Base-by-base conservation (phyloP, 2,888 invertebrate genomes). In the Fragum sueziense region DNA sequence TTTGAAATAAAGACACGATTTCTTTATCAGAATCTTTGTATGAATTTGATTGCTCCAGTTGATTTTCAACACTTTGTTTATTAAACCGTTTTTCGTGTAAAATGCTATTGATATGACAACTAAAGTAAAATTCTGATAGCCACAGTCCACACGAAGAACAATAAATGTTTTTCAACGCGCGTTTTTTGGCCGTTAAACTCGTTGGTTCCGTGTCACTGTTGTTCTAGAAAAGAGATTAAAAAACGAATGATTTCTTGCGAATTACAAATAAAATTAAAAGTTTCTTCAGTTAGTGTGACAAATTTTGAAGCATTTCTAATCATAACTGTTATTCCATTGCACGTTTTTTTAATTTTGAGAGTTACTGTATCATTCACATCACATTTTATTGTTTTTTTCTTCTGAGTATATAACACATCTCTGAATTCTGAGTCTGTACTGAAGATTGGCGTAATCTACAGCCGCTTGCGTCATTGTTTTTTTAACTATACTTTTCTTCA, bases 241-340 rank as follows among this genome's bases (percentile, higher is more conserved):
- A 14, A 67, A n/a, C n/a, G 41, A 65, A 65, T 37, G 17, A 29
- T 29, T 22, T 27, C 67, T 25, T 67, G 34, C 20, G 67, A 37
- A 67, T 67, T 25, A 41, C 67, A 61, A 61, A 67, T 41, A 47
- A 25, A 67, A 47, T 37, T 67, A 37, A 67, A 41, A 9, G 25
- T 29, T n/a, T 67, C 67, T 7, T 67, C 22, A 27, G 37, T 14
- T 20, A 67, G 17, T 34, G 67, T 67, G 9, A 67, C 67, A 67
- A 27, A 67, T 67, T 67, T 67, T 7, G 67, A 67, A 47, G 67
- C 67, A 25, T 41, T 67, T 9, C 47, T 67, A 11, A 67, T 67
- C 67, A 67, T 67, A 4, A 67, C 22, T 27, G 67, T 34, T 25
- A 34, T 67, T 41, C 47, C 67, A 41, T 67, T 34, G 20, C 29